phyloP scores from a whole-genome alignment of 1,140 invertebrate species.

The Papilio machaon region DNA sequence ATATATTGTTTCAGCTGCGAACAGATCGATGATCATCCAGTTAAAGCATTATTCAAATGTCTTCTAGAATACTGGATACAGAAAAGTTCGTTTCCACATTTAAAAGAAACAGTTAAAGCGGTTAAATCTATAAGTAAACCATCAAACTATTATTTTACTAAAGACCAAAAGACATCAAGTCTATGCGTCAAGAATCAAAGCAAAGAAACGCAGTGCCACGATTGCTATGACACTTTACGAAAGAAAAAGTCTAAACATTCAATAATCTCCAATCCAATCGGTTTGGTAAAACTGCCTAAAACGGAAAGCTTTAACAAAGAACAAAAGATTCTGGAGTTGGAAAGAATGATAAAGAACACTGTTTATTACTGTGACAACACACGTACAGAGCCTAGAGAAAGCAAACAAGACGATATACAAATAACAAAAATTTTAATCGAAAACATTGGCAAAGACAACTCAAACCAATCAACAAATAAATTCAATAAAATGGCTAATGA shows the following conservation, averaged over 20 bases:
- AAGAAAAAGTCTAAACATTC: conserved; percentile 41
- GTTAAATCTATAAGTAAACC: conserved; percentile 57
- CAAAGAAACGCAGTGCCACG: conserved; percentile 61
- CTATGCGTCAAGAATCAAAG: conserved; percentile 45
- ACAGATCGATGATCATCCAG: conserved; percentile 52
- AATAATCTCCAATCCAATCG: conserved; percentile 32
- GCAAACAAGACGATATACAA: conserved; percentile 61
- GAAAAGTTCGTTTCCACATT: conserved; percentile 46
- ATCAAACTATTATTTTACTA: conserved; percentile 60
- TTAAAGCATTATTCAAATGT: conserved; percentile 64
- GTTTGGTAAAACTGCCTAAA: conserved; percentile 39
- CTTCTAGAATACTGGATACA: conserved; percentile 70
- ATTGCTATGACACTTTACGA: conserved; percentile 46
- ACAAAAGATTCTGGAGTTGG: conserved; percentile 64
- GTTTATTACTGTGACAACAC: conserved; percentile 66
- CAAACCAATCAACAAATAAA: conserved; percentile 39
- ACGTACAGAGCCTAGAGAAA: conserved; percentile 43
- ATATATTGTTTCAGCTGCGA: conserved; percentile 57
- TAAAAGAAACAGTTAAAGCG: conserved; percentile 50
- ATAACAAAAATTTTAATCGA: conserved; percentile 64
- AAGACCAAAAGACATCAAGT: conserved; percentile 62
- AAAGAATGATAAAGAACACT: conserved; percentile 69
- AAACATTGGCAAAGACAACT: conserved; percentile 55
- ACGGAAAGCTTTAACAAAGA: conserved; percentile 63
- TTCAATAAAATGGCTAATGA: conserved; percentile 34